Percentiles rank a stretch among this genome's conserved stretches.
Evolutionary conservation across 2,888 invertebrate species (phyloP).

Genomic region (Leptothorax acervorum): DNA sequence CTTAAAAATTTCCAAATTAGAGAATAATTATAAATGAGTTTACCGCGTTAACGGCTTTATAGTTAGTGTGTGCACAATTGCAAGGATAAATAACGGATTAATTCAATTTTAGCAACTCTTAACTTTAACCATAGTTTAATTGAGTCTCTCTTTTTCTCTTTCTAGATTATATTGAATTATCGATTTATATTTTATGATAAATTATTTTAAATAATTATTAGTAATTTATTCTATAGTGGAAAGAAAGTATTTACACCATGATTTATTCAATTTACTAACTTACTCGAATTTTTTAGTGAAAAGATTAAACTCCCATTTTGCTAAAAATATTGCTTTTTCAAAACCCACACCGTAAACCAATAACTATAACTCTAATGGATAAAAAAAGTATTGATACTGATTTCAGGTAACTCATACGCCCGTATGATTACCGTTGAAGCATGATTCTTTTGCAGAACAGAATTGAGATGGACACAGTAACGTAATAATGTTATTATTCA

Average conservation of each 20-base stretch:
- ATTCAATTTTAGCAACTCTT: background rate
- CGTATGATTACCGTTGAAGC: too few relatives aligned
- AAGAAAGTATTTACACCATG: too few relatives aligned
- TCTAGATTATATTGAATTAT: background rate
- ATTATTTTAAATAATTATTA: background rate
- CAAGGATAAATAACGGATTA: background rate
- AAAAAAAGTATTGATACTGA: too few relatives aligned
- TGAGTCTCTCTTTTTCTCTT: background rate
- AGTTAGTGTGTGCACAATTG: background rate
- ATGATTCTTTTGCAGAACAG: too few relatives aligned
- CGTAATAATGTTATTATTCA: too few relatives aligned
- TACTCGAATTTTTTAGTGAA: too few relatives aligned
- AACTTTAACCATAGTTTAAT: constrained; percentile 13
- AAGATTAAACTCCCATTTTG: too few relatives aligned
- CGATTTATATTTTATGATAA: background rate
- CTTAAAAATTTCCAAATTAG: background rate
- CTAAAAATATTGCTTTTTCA: too few relatives aligned
- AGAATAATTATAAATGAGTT: background rate
- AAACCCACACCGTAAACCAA: too few relatives aligned
- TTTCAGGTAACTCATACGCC: too few relatives aligned
- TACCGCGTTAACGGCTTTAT: background rate
- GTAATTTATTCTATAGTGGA: background rate
- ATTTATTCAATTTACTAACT: background rate
- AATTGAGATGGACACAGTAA: too few relatives aligned
- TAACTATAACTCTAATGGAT: too few relatives aligned